phyloP scores from a whole-genome alignment of 2,797 vertebrate genomes.

The Champsocephalus esox region DNA sequence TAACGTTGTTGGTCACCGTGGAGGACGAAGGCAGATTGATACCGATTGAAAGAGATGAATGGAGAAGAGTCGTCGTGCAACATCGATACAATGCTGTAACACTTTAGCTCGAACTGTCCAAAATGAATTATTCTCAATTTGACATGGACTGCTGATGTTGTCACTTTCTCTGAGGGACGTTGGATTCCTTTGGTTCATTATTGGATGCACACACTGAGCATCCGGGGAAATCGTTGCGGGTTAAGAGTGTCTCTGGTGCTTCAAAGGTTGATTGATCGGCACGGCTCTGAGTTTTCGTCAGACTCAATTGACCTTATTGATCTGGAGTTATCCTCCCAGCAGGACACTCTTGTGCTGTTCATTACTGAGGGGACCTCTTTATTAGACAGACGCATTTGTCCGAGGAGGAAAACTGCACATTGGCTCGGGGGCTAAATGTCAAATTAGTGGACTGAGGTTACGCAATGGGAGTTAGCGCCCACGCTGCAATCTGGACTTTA shows the following conservation, averaged over 20 bases:
- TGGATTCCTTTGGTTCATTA: slow-evolving; percentile 25
- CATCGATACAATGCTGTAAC: too few relatives aligned
- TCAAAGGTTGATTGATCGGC: slow-evolving; percentile 55
- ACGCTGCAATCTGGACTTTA: neutral
- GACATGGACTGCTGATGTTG: neutral
- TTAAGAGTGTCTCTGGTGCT: slow-evolving; percentile 37
- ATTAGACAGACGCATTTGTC: slow-evolving; percentile 8
- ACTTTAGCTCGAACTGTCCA: neutral
- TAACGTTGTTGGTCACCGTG: too few relatives aligned
- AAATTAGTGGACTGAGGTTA: slow-evolving; percentile 10
- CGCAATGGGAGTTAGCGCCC: neutral
- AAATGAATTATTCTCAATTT: neutral
- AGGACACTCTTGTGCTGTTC: slow-evolving; percentile 29
- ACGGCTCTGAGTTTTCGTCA: slow-evolving; percentile 23
- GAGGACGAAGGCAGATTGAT: neutral
- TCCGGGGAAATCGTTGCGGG: slow-evolving; percentile 28
- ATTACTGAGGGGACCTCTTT: slow-evolving; percentile 40
- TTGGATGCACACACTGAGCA: slow-evolving; percentile 2
- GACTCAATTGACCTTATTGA: slow-evolving; percentile 56
- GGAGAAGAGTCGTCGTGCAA: too few relatives aligned
- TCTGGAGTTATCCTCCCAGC: slow-evolving; percentile 33
- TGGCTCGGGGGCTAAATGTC: slow-evolving; percentile 30
- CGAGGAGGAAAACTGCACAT: neutral
- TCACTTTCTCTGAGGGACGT: neutral
- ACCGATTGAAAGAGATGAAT: too few relatives aligned